Evolutionary conservation across 2,888 invertebrate genomes (phyloP), one percentile per base, ranked within the genome.

Genomic region (Caenorhabditis sp.): DNA sequence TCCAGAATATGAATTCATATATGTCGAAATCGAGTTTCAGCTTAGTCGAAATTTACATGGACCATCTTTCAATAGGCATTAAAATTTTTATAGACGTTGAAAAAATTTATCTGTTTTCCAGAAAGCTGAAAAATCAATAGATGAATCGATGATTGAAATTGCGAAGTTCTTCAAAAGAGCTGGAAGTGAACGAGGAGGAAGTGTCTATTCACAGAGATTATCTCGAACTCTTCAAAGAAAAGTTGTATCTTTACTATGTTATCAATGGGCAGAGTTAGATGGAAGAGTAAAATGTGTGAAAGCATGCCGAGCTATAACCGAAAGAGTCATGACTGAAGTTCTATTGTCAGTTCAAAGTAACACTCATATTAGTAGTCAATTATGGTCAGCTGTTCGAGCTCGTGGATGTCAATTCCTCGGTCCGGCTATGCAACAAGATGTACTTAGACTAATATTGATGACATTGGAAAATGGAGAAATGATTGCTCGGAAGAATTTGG

Each of bases 391-490:
- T 27, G 96, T 97, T 12, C 91, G 97, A 57, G 94, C 95, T 0
- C 91, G 97, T 67, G 97, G 97, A 60, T 99, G 97, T 88, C 97
- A 99, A 90, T 97, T 99, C 90, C 91, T 97, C 36, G 97, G 97
- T 8, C 97, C 97, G 90, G 97, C 95, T 26, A 97, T 99, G 97
- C 97, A 99, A 90, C 97, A 99, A 89, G 97, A 99, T 89, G 97
- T 97, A 63, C 90, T 99, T 43, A 75, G 88, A 88, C 90, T 99
- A 78, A 96, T 99, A 56, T 90, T 97, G 52, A 90, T 97, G 75
- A 95, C 97, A 0, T 89, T 99, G 59, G 95, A 96, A 89, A 96
- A 97, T 52, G 88, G 87, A 1, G 87, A 85, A 36, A 71, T 74
- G 58, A 86, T 88, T 17, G 85, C 87, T 1, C 83, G 90, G 23